Base-by-base conservation (phyloP, 2,113 vertebrate species). In the Loxodonta africana region DNA sequence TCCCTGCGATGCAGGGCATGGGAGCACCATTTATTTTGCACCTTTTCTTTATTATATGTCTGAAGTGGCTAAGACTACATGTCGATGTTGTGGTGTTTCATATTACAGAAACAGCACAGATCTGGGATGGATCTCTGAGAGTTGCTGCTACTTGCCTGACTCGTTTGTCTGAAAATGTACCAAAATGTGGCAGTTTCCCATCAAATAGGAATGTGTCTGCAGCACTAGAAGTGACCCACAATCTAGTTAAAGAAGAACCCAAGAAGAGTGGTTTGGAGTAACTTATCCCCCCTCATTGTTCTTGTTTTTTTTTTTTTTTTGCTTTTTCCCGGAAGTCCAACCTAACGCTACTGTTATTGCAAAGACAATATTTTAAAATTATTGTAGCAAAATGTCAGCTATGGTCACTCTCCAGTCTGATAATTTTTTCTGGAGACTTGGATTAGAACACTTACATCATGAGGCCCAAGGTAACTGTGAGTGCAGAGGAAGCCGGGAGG, bases 281-380 rank as follows among this genome's bases (percentile, higher is more conserved):
- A 96, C 89, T 78, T 84, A 91, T 83, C 91, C 93, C 91, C 62
- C 87, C 23, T 90, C 76, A 74, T 90, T 80, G 81, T 90, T 96
- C 81, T 87, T 6, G 23, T 84, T 96, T 95, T 90, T 65, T 48
- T 84, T 96, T 95, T 90, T 65, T 48, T 83, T 95, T 74, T 26
- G 6, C 37, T 74, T 96, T 96, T 96, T 97, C 95, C 96, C 97
- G 95, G 82, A 96, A 96, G 76, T 95, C 60, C 84, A 78, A 53
- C 63, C 57, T 96, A 87, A 82, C 33, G 37, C 53, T 60, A 97
- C 92, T 97, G 76, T 90, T 97, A 71, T 90, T 87, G n/a, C 15
- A 80, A 85, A 92, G 53, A 82, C 73, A 21, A 63, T 94, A 81
- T 96, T 97, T 96, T 85, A 83, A 97, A 95, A 92, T 71, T 21